Evolutionary conservation across 2,888 invertebrate genomes (phyloP).

Genomic region (Dolomedes plantarius): DNA sequence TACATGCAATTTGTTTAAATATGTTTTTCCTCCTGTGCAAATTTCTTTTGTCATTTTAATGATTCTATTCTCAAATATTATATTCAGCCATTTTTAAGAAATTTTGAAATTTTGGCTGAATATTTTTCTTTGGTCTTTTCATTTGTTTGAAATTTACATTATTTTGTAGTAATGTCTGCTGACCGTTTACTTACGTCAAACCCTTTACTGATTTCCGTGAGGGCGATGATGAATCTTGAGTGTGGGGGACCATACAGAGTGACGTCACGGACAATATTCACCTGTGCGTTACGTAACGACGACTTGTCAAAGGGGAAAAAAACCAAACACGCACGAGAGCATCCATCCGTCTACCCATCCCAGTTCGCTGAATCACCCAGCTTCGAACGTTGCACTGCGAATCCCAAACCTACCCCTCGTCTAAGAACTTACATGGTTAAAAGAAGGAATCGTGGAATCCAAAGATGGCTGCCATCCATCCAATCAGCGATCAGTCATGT

Average conservation of each 20-base stretch:
- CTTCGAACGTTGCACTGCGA: not conserved
- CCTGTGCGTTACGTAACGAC: constrained; percentile 1
- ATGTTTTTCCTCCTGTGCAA: too few relatives aligned
- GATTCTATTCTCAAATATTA: too few relatives aligned
- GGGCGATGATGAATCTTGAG: not conserved
- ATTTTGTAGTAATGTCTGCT: too few relatives aligned
- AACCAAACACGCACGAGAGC: not conserved
- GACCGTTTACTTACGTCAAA: too few relatives aligned
- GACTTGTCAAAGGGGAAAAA: not conserved
- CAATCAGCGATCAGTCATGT: not conserved
- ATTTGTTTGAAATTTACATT: too few relatives aligned
- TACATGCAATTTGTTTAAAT: too few relatives aligned
- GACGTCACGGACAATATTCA: not conserved
- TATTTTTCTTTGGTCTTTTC: too few relatives aligned
- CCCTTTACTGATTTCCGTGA: not conserved
- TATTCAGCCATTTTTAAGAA: too few relatives aligned
- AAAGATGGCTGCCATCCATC: not conserved
- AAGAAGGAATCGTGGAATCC: not conserved
- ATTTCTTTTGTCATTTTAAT: too few relatives aligned
- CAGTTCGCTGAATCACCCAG: constrained; percentile 1
- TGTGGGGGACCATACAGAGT: not conserved
- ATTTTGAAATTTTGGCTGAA: too few relatives aligned
- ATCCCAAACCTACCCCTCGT: not conserved
- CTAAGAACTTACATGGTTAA: constrained; percentile 2
- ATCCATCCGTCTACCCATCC: not conserved